Evolutionary conservation across 1,140 invertebrate species (phyloP).

Genomic region (Chlorops oryzae): DNA sequence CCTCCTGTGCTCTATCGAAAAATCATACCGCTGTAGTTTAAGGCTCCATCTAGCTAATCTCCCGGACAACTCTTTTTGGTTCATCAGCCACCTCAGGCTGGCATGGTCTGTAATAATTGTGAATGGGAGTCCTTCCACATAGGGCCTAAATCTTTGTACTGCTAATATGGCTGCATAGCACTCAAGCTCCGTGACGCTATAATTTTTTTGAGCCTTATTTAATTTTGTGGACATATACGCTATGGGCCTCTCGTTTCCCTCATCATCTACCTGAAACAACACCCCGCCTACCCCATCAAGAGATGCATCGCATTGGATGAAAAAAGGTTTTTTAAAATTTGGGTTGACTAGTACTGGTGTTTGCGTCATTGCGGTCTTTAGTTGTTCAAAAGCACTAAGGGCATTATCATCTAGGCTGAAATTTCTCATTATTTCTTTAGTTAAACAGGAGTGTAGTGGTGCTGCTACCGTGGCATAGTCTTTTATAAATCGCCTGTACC

Average conservation of each 20-base stretch:
- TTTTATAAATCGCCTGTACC: conserved; percentile 47
- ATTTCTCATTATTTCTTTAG: not conserved
- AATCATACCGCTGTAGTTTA: no score
- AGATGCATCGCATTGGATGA: conserved; percentile 41
- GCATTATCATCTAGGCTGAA: not conserved
- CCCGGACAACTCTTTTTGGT: no score
- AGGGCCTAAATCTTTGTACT: conserved; percentile 43
- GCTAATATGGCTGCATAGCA: conserved; percentile 46
- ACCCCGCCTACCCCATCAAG: conserved; percentile 35
- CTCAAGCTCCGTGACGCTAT: conserved; percentile 47
- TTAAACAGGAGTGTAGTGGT: conserved; percentile 17
- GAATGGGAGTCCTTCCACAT: conserved; percentile 43
- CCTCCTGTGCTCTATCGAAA: no score
- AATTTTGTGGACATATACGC: conserved; percentile 35
- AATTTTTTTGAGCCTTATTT: conserved; percentile 41
- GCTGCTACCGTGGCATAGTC: conserved; percentile 44
- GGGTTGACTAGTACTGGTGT: conserved; percentile 37
- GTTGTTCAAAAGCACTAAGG: not conserved
- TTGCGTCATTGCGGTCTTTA: conserved; percentile 24
- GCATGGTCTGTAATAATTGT: conserved; percentile 35
- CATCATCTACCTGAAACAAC: conserved; percentile 27
- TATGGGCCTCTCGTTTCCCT: conserved; percentile 22
- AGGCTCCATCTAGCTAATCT: conserved; percentile 2
- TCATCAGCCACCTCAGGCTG: conserved; percentile 24
- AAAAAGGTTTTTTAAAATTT: conserved; percentile 37